Percentiles rank a stretch among this genome's conserved stretches.
These are phyloP conservation scores for Seriola aureovittata DNA, from an alignment of 2,113 vertebrate genomes.

Conservation along the genomic window DNA sequence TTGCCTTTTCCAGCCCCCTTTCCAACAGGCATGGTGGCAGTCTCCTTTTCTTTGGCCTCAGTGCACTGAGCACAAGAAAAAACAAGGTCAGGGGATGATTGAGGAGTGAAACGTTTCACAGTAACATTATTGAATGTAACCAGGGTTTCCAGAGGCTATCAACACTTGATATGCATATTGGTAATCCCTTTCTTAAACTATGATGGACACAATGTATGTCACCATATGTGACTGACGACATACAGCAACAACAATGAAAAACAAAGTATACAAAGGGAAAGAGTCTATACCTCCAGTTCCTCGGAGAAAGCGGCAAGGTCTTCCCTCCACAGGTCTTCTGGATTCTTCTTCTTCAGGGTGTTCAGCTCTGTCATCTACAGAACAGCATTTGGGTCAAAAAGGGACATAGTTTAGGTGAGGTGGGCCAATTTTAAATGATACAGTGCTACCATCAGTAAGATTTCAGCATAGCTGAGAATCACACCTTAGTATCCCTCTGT, in stretches of 20 bases:
- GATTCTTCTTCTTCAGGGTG: conserved; percentile 86
- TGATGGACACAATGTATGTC: background rate
- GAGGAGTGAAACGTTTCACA: background rate
- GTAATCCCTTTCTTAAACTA: background rate
- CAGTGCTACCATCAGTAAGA: background rate
- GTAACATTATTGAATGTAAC: background rate
- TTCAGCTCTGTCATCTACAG: conserved; percentile 86
- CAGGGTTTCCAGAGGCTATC: background rate
- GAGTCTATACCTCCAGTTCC: conserved; percentile 87
- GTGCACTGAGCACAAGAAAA: conserved; percentile 69
- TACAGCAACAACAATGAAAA: background rate
- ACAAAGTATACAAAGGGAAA: background rate
- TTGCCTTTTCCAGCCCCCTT: conserved; percentile 86
- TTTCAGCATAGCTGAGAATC: background rate
- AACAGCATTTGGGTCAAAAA: conserved; percentile 4
- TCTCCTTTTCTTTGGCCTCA: conserved; percentile 89
- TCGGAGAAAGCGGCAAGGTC: conserved; percentile 92
- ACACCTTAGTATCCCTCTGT: conserved; percentile 91
- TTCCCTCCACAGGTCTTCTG: conserved; percentile 92
- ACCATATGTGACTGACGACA: background rate
- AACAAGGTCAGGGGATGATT: background rate
- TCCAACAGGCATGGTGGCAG: conserved; percentile 66
- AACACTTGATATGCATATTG: background rate
- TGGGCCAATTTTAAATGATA: background rate
- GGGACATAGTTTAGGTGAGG: background rate